Conservation (phyloP, 1,140 invertebrate species). For the Mercenaria mercenaria region DNA sequence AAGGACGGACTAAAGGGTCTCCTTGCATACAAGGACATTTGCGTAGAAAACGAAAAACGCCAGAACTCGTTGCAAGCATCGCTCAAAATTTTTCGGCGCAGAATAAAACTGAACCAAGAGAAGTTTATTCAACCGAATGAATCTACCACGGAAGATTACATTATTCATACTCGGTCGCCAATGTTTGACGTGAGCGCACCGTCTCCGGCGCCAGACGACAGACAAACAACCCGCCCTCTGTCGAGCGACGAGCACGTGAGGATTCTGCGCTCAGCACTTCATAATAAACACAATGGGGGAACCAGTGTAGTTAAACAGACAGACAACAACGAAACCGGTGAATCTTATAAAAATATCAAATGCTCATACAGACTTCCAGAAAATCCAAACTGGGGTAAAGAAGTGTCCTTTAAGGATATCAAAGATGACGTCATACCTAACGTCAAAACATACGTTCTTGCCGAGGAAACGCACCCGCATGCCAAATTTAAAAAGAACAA, state of each 20-base stretch:
- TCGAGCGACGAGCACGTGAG: slow-evolving; percentile 49
- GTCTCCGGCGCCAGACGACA: background rate
- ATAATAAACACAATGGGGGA: slow-evolving; percentile 48
- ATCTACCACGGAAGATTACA: slow-evolving; percentile 61
- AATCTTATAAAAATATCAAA: slow-evolving; percentile 59
- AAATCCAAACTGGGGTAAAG: slow-evolving; percentile 60
- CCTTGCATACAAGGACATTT: slow-evolving; percentile 45
- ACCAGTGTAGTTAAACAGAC: slow-evolving; percentile 28
- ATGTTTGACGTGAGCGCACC: slow-evolving; percentile 25
- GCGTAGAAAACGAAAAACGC: slow-evolving; percentile 48
- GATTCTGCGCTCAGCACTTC: slow-evolving; percentile 46
- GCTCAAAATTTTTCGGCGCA: slow-evolving; percentile 54
- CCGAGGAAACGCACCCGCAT: slow-evolving; percentile 40
- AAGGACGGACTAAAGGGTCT: slow-evolving; percentile 56
- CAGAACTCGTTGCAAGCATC: slow-evolving; percentile 56
- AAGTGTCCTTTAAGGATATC: slow-evolving; percentile 62
- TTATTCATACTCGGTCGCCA: slow-evolving; percentile 48
- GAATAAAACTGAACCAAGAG: slow-evolving; percentile 65
- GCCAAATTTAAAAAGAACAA: slow-evolving; percentile 58
- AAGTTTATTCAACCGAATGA: slow-evolving; percentile 67
- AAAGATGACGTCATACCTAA: slow-evolving; percentile 61
- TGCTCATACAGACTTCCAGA: slow-evolving; percentile 65
- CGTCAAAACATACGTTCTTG: slow-evolving; percentile 63
- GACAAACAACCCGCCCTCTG: background rate
- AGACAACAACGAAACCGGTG: slow-evolving; percentile 37